A percentile compares a stretch with the other conserved stretches of the same genome.
These are phyloP conservation scores for Haliclona indistincta DNA, from an alignment of 37 sponge, comb jelly and placozoan genomes.

Conservation along the genomic window DNA sequence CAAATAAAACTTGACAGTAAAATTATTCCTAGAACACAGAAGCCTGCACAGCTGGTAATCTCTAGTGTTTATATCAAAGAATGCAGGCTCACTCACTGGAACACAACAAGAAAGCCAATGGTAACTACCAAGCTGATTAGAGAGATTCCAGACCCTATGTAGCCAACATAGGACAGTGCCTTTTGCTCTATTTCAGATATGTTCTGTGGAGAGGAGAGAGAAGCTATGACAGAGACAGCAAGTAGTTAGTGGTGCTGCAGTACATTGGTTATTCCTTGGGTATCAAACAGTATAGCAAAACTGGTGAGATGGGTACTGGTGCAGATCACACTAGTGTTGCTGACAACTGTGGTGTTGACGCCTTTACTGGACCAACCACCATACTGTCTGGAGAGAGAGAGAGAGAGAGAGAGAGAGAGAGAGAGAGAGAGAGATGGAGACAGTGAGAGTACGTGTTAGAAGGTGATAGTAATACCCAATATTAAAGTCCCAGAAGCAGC, in stretches of 20 bases:
- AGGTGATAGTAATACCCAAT: neutral
- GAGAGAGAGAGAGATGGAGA: constrained; percentile 2
- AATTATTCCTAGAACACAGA: neutral
- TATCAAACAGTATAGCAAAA: constrained; percentile 23
- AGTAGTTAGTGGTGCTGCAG: too few species aligned
- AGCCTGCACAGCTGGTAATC: neutral
- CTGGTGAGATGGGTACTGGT: constrained; percentile 30
- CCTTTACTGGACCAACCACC: neutral
- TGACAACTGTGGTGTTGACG: neutral
- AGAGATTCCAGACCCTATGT: constrained; percentile 29
- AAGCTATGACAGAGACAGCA: too few species aligned
- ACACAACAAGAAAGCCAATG: constrained; percentile 25
- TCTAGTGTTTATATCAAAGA: constrained; percentile 12
- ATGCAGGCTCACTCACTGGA: too few species aligned
- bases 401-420: constrained; percentile 20
- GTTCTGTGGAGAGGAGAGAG: too few species aligned
- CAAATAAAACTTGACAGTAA: too few species aligned
- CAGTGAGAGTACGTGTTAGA: neutral
- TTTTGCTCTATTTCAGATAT: too few species aligned
- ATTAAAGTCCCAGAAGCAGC: neutral
- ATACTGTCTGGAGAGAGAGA: constrained; percentile 12
- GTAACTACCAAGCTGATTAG: constrained; percentile 21
- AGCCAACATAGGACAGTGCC: constrained; percentile 11
- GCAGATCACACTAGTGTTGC: neutral
- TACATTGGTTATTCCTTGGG: too few species aligned